These are phyloP conservation scores for Spodoptera picta DNA, from an alignment of 2,888 invertebrate species.

Conservation along the genomic window DNA sequence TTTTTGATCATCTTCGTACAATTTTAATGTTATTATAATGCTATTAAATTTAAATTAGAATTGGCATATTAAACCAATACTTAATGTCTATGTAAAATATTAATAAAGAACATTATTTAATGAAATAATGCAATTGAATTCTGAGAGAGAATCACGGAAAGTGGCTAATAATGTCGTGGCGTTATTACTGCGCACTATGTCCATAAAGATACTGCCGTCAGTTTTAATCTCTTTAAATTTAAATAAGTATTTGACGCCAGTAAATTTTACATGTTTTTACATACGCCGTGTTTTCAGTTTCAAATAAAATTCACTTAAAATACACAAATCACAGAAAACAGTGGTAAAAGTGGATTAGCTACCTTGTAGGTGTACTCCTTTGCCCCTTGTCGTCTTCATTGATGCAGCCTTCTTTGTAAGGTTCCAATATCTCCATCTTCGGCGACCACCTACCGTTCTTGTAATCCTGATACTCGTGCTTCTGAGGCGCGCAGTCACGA, in stretches of 20 bases:
- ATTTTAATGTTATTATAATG: too few species aligned
- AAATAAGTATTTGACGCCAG: slow-evolving; percentile 3
- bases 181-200: slow-evolving; percentile 31
- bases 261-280: neutral
- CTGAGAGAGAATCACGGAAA: slow-evolving; percentile 23
- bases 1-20: too few species aligned
- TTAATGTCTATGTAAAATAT: too few species aligned
- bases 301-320: neutral
- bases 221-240: slow-evolving; percentile 8
- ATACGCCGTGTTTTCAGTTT: neutral
- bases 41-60: too few species aligned
- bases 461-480: slow-evolving; percentile 90
- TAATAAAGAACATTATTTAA: neutral
- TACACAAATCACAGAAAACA: too few species aligned
- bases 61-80: too few species aligned
- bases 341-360: slow-evolving; percentile 6
- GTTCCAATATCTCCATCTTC: slow-evolving; percentile 90
- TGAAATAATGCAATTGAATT: slow-evolving; percentile 14
- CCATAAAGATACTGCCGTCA: slow-evolving; percentile 23
- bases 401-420: slow-evolving; percentile 92
- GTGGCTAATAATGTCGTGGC: slow-evolving; percentile 7
- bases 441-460: slow-evolving; percentile 90
- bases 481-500: slow-evolving; percentile 93
- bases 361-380: slow-evolving; percentile 88
- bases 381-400: slow-evolving; percentile 90